Evolutionary conservation across 2,888 invertebrate species (phyloP).

Genomic region (Agriotes lineatus): DNA sequence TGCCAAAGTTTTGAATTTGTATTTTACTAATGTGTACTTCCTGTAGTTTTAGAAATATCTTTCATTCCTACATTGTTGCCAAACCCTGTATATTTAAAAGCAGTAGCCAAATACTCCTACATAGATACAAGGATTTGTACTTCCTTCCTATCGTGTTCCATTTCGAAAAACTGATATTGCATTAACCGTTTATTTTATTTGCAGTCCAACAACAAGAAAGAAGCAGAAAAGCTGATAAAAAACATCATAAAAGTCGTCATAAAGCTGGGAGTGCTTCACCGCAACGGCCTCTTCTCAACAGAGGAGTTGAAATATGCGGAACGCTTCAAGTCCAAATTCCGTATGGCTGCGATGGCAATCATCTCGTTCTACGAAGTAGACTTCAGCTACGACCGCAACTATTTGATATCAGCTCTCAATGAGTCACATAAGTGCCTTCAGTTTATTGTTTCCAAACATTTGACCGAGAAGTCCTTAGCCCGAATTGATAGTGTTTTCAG

Average conservation of each 20-base stretch:
- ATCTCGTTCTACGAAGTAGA: slow-evolving; percentile 90
- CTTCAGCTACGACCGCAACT: slow-evolving; percentile 87
- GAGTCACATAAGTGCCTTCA: slow-evolving; percentile 84
- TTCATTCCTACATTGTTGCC: too few species aligned
- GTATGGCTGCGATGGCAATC: slow-evolving; percentile 89
- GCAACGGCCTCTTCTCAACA: slow-evolving; percentile 83
- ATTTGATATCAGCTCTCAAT: slow-evolving; percentile 81
- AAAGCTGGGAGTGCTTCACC: slow-evolving; percentile 81
- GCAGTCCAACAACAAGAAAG: slow-evolving; percentile 82
- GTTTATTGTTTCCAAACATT: slow-evolving; percentile 80
- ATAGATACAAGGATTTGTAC: too few species aligned
- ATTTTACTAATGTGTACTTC: too few species aligned
- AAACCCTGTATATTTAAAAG: too few species aligned
- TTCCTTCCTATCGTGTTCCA: too few species aligned
- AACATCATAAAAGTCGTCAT: slow-evolving; percentile 97
- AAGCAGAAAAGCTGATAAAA: slow-evolving; percentile 95
- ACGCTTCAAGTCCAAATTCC: slow-evolving; percentile 77
- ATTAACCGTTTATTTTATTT: slow-evolving; percentile 53
- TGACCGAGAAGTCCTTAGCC: slow-evolving; percentile 86
- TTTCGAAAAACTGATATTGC: too few species aligned
- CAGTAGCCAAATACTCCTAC: too few species aligned
- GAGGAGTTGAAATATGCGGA: slow-evolving; percentile 82
- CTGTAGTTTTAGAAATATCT: too few species aligned
- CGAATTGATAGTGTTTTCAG: slow-evolving; percentile 84
- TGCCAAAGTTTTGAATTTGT: too few species aligned